Conservation (phyloP, 2,797 vertebrate genomes). For the Phoebastria nigripes region DNA sequence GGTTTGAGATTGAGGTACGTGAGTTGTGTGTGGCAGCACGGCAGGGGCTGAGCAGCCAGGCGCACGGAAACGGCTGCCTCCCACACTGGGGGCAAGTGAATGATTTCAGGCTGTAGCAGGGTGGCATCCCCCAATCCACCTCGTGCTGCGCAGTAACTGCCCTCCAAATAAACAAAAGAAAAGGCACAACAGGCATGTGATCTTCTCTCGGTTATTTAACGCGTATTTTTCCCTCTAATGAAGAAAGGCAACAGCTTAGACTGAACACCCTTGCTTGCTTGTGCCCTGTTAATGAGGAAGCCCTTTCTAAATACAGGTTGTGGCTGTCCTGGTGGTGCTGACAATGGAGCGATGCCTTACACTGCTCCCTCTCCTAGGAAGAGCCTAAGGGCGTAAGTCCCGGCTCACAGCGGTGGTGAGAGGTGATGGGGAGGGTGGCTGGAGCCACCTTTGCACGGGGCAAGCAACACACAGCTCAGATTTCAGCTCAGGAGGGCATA, state of each 20-base stretch:
- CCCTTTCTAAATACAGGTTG: background rate
- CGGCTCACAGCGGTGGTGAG: background rate
- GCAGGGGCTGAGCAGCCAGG: background rate
- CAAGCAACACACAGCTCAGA: rapidly evolving
- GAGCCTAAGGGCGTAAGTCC: background rate
- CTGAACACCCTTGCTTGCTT: background rate
- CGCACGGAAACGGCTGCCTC: background rate
- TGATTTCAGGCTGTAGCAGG: background rate
- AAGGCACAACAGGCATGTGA: background rate
- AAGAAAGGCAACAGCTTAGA: background rate
- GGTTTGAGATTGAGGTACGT: background rate
- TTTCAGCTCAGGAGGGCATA: background rate
- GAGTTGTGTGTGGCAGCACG: background rate
- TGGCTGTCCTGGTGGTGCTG: rapidly evolving
- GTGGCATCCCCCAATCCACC: too few species aligned
- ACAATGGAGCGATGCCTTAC: background rate
- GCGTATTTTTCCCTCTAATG: background rate
- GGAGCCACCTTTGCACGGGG: background rate
- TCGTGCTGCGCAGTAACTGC: background rate
- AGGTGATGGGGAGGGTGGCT: background rate
- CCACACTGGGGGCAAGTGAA: background rate
- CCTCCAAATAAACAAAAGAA: background rate
- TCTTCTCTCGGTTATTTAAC: background rate
- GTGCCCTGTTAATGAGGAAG: background rate
- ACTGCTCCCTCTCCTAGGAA: background rate